Conservation (phyloP, 2,797 vertebrate genomes). For the Sternotherus odoratus region DNA sequence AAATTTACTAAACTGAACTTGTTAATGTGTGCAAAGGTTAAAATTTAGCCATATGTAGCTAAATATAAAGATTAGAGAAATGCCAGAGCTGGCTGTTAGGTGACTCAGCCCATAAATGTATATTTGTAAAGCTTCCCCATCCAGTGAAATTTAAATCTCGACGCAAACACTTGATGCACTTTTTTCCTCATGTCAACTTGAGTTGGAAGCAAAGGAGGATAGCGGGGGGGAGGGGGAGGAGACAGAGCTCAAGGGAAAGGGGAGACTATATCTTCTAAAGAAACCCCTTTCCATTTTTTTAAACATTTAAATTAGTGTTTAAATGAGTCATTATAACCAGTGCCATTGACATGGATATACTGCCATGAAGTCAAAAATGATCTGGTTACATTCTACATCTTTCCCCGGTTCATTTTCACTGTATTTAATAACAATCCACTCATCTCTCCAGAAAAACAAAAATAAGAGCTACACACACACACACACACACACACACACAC, state of each 20-base stretch:
- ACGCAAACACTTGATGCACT: too few species aligned
- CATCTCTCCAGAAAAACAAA: background rate
- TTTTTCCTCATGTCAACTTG: too few species aligned
- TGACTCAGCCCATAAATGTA: too few species aligned
- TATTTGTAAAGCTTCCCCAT: too few species aligned
- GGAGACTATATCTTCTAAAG: background rate
- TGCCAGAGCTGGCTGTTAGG: too few species aligned
- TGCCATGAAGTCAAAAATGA: background rate
- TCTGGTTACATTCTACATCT: background rate
- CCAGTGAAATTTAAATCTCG: too few species aligned
- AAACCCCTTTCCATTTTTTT: background rate
- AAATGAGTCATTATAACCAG: background rate
- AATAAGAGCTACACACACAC: background rate
- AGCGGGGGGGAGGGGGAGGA: background rate
- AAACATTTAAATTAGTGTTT: background rate
- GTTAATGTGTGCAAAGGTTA: too few species aligned
- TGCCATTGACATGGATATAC: background rate
- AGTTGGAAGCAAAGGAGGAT: background rate
- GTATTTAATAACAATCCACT: background rate
- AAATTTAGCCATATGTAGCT: too few species aligned
- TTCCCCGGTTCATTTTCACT: background rate
- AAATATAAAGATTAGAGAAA: too few species aligned
- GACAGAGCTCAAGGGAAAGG: background rate
- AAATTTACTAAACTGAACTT: too few species aligned
- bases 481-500: fast-evolving